Evolutionary conservation across 2,888 invertebrate genomes (phyloP).

Genomic region (Epistrophe grossulariae): DNA sequence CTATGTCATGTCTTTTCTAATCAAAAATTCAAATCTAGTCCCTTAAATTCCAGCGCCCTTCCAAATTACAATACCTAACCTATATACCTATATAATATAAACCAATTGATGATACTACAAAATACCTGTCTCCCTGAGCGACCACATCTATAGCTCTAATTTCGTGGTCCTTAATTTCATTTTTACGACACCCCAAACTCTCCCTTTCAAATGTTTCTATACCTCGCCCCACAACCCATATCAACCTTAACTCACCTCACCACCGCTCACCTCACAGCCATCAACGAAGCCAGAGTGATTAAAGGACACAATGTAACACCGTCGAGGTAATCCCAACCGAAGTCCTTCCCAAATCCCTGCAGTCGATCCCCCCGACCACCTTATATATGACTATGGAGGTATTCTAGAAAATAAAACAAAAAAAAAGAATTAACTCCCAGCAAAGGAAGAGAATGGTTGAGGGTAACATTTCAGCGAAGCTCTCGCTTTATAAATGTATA

Average conservation of each 20-base stretch:
- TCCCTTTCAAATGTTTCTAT: background rate
- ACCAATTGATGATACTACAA: conserved; percentile 43
- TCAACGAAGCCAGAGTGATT: conserved; percentile 58
- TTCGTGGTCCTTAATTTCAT: conserved; percentile 74
- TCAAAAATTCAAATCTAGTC: conserved; percentile 72
- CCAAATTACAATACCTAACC: conserved; percentile 33
- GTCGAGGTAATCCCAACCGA: conserved; percentile 17
- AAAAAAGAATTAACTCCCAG: conserved; percentile 1
- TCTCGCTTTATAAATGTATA: conserved; percentile 11
- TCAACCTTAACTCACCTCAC: conserved; percentile 7
- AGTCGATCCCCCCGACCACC: conserved; percentile 10
- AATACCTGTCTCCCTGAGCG: conserved; percentile 39
- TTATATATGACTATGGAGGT: background rate
- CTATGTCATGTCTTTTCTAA: conserved; percentile 52
- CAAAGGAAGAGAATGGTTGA: background rate
- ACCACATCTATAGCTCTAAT: conserved; percentile 69
- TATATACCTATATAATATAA: background rate
- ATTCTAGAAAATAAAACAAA: conserved; percentile 34
- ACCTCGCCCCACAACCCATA: background rate
- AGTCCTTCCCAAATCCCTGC: conserved; percentile 2
- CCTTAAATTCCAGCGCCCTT: conserved; percentile 8
- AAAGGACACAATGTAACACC: conserved; percentile 67
- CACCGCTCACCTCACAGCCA: conserved; percentile 8
- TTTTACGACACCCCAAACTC: conserved; percentile 70
- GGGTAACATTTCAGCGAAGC: conserved; percentile 61